Evolutionary conservation across 1,140 invertebrate species (phyloP), one percentile per base, ranked within the genome.

Genomic region (Leptinotarsa texana): DNA sequence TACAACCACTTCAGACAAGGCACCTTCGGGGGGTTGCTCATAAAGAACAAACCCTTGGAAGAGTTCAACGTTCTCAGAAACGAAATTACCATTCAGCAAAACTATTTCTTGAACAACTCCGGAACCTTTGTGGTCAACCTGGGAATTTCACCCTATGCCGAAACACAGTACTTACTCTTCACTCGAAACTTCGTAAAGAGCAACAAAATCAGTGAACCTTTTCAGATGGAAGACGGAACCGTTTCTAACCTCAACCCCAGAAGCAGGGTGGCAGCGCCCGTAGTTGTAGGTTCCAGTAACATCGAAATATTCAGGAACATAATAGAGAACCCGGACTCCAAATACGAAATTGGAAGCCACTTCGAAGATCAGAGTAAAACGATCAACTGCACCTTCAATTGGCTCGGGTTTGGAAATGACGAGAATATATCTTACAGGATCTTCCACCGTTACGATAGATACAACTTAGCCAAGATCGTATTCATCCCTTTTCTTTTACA

Each of bases 321-420:
- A 74, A 90, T 99, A 63, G 90, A 96, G 72, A 99, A 99, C 87
- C 92, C 91, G 1, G 91, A 93, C 68, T 96, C 96, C 17, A 90
- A 89, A 72, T 99, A 95, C 83, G 98, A 99, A 88, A 93, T 99
- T 66, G 96, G 96, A 1, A 97, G 96, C 2, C 97, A 99, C 82
- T 87, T 99, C 3, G 92, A 94, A 80, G 96, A 98, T 84, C 97
- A 98, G 82, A 97, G 95, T 79, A 93, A 95, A 85, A 87, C 91
- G n/a, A 94, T 99, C 11, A 95, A 98, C 84, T 97, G 95, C 76
- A 95, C 95, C 4, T 94, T 90, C 80, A 99, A 99, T 83, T 99
- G 96, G 94, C 89, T 99, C 75, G 96, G 96, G 17, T 92, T 88
- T 80, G 88, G 88, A 2, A 90, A 93, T 75, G 95, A 96, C 83